A percentile compares a stretch with the other conserved stretches of the same genome.
phyloP scores from a whole-genome alignment of 2,113 vertebrate species.

The Cercocebus atys region DNA sequence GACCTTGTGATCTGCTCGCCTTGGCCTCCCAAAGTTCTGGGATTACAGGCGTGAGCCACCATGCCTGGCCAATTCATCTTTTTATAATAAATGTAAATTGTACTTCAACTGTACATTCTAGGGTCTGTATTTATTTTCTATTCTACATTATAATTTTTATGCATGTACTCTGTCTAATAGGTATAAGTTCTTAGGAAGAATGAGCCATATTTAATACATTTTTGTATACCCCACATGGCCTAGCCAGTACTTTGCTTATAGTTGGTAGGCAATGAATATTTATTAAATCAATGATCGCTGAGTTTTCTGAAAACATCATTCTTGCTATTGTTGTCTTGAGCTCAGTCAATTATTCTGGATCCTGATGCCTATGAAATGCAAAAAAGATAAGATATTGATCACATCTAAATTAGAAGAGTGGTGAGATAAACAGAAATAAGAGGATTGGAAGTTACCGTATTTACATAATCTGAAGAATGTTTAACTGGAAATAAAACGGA shows the following conservation, averaged over 20 bases:
- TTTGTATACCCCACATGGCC: background rate
- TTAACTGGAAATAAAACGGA: conserved; percentile 53
- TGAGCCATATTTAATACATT: background rate
- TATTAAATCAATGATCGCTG: background rate
- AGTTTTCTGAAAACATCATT: conserved; percentile 44
- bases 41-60: no score
- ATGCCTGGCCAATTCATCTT: background rate
- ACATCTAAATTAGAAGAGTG: conserved; percentile 16
- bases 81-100: background rate
- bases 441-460: conserved; percentile 5
- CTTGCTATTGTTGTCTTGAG: background rate
- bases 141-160: background rate
- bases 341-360: conserved; percentile 34
- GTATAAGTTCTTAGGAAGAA: background rate
- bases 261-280: conserved; percentile 27
- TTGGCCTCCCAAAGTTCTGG: no score
- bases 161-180: background rate
- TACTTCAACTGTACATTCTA: background rate
- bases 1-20: no score
- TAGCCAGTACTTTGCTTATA: conserved; percentile 7
- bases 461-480: conserved; percentile 20
- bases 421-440: conserved; percentile 46
- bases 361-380: conserved; percentile 1
- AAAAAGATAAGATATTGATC: conserved; percentile 28
- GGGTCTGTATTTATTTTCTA: background rate